These are phyloP conservation scores for Agrotis puta DNA, from an alignment of 2,888 invertebrate genomes.

Conservation along the genomic window DNA sequence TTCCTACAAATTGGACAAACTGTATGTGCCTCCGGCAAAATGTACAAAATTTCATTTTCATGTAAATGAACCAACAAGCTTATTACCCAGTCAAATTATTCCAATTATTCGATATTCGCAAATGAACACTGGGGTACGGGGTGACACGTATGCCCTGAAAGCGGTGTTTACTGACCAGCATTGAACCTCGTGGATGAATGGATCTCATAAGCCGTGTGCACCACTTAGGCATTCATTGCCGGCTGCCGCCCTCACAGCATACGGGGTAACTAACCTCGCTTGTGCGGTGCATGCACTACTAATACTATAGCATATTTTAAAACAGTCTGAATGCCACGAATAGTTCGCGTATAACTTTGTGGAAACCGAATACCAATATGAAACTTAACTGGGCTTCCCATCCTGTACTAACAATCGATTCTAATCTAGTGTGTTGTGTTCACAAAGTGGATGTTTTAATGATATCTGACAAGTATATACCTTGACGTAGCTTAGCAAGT, in stretches of 20 bases:
- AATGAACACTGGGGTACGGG: conserved; percentile 82
- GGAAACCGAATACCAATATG: conserved; percentile 40
- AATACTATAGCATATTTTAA: conserved; percentile 51
- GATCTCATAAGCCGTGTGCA: conserved; percentile 78
- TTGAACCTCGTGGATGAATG: conserved; percentile 80
- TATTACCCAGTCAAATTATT: conserved; percentile 29
- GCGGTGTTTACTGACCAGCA: conserved; percentile 84
- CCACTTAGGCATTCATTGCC: conserved; percentile 85
- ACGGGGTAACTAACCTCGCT: conserved; percentile 85
- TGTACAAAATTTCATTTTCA: conserved; percentile 22
- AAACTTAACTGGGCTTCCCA: conserved; percentile 34
- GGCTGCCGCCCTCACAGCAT: conserved; percentile 70
- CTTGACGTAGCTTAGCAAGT: conserved; percentile 16
- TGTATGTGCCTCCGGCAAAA: conserved; percentile 11
- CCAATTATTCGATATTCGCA: conserved; percentile 49
- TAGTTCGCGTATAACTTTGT: conserved; percentile 53
- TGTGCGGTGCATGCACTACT: conserved; percentile 65
- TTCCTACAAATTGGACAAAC: background rate
- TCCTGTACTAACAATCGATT: conserved; percentile 15
- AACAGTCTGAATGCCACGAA: conserved; percentile 39
- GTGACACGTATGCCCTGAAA: conserved; percentile 83
- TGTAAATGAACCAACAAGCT: conserved; percentile 25
- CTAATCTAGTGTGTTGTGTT: conserved; percentile 16
- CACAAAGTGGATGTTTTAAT: conserved; percentile 29
- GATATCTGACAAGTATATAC: conserved; percentile 15